Evolutionary conservation across 2,797 vertebrate genomes (phyloP), one percentile per base, ranked within the genome.

Genomic region (Parambassis ranga): DNA sequence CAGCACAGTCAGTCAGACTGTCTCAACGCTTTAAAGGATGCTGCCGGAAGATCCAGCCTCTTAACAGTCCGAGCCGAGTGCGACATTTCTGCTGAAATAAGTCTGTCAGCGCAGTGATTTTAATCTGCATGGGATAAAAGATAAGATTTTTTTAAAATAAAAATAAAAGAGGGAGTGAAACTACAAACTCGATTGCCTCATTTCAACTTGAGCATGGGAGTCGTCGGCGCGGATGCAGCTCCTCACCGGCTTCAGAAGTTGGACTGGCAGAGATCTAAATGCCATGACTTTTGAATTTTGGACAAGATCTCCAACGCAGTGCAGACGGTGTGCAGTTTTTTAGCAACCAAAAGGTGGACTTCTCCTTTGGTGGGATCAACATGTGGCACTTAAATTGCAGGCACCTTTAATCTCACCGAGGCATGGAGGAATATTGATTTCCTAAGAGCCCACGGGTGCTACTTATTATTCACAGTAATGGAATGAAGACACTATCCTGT

Each of bases 401-500:
- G 48, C 62, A 70, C 39, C 64, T 76, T 60, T 41, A 57, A 57
- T 77, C 31, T 47, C 11, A 60, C 53, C 26, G 58, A 79, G 44
- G 43, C 36, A 79, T 77, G 64, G 68, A 81, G 67, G 64, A 64
- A 27, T 75, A 77, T 49, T 75, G 69, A 83, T 78, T 67, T 72
- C 57, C 8, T 48, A 53, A 33, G 36, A 74, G 48, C 65, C 64
- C 65, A 32, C 46, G 56, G 75, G 63, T 73, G 67, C 77, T 38
- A 53, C 63, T 71, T 71, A 26, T 76, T 79, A 78, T 90, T 90
- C 83, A 77, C 77, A 80, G 83, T 90, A 86, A 90, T 86, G 88
- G 85, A 85, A 86, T 90, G 84, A 91, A 85, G 72, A 83, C 87
- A 84, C 64, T 71, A 51, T 83, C 84, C 61, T 70, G 84, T 88